Conservation (phyloP, 2,797 vertebrate species). For the Leucoraja ocellata region DNA sequence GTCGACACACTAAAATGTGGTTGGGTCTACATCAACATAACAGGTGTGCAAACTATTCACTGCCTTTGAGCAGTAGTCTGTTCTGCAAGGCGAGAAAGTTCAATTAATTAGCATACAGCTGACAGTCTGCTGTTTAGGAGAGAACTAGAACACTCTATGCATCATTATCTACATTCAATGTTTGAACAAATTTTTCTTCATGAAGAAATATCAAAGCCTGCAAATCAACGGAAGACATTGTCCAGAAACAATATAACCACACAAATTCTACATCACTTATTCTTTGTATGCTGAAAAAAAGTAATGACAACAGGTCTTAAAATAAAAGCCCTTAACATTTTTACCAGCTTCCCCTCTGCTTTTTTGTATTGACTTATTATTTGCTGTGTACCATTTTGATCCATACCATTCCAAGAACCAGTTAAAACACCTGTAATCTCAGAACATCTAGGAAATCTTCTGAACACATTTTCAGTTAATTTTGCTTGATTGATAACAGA, state of each 20-base stretch:
- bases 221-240: constrained; percentile 38
- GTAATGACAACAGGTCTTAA: not conserved
- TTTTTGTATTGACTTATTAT: not conserved
- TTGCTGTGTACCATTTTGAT: not conserved
- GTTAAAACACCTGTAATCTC: not conserved
- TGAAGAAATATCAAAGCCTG: constrained; percentile 60
- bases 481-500: not conserved
- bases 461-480: not conserved
- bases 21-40: constrained; percentile 58
- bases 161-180: constrained; percentile 44
- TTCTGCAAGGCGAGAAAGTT: constrained; percentile 59
- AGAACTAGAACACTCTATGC: constrained; percentile 49
- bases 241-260: not conserved
- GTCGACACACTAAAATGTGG: constrained; percentile 58
- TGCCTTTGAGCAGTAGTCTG: constrained; percentile 59
- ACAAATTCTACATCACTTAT: not conserved
- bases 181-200: constrained; percentile 47
- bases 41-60: constrained; percentile 86
- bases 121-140: constrained; percentile 60
- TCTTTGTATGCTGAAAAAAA: not conserved
- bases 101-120: constrained; percentile 86
- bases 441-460: not conserved
- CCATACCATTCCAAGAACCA: too few relatives aligned
- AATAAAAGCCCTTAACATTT: not conserved
- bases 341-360: not conserved